Base-by-base conservation (phyloP, 2,797 vertebrate species). In the Morus bassanus region DNA sequence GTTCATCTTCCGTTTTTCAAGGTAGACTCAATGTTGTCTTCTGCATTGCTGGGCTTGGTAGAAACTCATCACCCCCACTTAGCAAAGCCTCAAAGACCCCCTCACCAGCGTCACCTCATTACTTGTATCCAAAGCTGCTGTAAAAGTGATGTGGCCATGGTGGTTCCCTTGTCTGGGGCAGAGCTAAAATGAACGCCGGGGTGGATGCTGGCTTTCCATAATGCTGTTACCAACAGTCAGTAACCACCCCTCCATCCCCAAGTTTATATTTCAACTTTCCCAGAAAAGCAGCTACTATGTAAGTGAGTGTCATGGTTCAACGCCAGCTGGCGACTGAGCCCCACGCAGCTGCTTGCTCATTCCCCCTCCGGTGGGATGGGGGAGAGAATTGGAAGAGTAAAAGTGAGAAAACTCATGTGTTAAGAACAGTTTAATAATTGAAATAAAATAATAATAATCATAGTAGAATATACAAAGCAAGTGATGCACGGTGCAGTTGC, bases 141-240 rank as follows among this genome's bases (percentile, higher is more conserved):
- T 24, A 7, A 37, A 43, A 65, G 46, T 2, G 13, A 17, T 35
- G 75, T 7, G 28, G 22, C 54, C 1, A 0, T 11, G 56, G 14
- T 65, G 53, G 21, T 23, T 69, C 70, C 51, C 70, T 18, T 67
- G 60, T 19, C 46, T 28, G 31, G 39, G 25, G 10, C 25, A 4
- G 57, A 56, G 67, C 43, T 25, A 25, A 41, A 48, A 10, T 0
- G 1, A 31, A 18, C 16, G 35, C 33, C 25, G 12, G 31, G 16
- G 3, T 37, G 54, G 68, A 9, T 80, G 69, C 6, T 61, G 48
- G 15, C 35, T 48, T 67, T 39, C 51, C 37, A 3, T 18, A 33
- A 23, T 16, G 25, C 30, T 53, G 25, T 46, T 24, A 35, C 7
- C 31, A 14, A 3, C 50, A 9, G 11, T 24, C 24, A 19, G n/a